Evolutionary conservation across 2,888 invertebrate species (phyloP), one percentile per base, ranked within the genome.

Genomic region (Sipunculus nudus): DNA sequence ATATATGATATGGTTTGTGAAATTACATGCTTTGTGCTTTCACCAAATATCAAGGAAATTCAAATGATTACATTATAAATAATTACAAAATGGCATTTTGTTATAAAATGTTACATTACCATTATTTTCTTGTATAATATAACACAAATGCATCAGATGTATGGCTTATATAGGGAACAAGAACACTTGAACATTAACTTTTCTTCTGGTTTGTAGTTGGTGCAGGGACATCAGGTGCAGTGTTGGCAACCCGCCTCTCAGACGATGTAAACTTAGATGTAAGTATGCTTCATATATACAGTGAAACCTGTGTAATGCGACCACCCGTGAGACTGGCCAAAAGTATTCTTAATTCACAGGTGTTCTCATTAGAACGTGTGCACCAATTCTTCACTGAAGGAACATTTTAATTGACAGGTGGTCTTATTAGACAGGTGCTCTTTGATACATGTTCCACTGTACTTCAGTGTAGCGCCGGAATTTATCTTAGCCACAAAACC

Each of bases 201-300:
- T 21, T 28, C 19, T 48, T n/a, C 21, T 40, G 35, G 10, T 50
- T 50, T 38, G 26, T 61, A 72, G 73, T 70, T 40, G 73, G 71
- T 23, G 72, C 59, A 25, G 72, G 72, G 6, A 70, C 68, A 23
- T 61, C 71, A 25, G 73, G 69, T 23, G 63, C 66, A 13, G 67
- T 64, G 40, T 47, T 72, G 40, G 73, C 72, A 6, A 60, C 59
- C 26, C 45, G 73, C 19, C 59, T 72, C 21, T 38, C 67, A 13
- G 70, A 70, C 48, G 65, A 72, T 39, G 41, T 32, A 10, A 55
- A 53, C n/a, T 52, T 29, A 19, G 63, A 48, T n/a, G n/a, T n/a
- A n/a, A n/a, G n/a, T n/a, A n/a, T n/a, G n/a, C n/a, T n/a, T n/a
- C n/a, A n/a, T n/a, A n/a, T n/a, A n/a, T n/a, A n/a, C n/a, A n/a